Conservation (phyloP, 1,140 invertebrate species). For the Drosophila kanapiae region DNA sequence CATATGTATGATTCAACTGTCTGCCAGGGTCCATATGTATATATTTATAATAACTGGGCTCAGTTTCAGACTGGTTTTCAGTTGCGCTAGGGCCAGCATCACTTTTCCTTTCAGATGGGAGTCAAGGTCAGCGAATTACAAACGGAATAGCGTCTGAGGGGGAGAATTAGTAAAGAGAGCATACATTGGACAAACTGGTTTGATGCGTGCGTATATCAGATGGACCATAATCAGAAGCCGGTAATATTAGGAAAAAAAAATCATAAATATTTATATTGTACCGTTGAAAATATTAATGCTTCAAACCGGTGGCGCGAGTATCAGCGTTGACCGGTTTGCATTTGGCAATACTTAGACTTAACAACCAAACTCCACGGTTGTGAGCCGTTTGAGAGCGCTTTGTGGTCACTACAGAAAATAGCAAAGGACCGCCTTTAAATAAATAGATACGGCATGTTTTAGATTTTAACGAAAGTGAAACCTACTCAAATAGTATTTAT, state of each 20-base stretch:
- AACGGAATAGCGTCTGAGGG: not conserved
- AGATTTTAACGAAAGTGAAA: not conserved
- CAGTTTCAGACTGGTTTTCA: conserved; percentile 59
- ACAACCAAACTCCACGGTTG: not conserved
- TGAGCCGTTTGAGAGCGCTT: not conserved
- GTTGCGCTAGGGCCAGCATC: conserved; percentile 36
- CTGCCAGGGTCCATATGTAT: not conserved
- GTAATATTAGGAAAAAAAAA: conserved; percentile 60
- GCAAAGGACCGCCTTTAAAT: not conserved
- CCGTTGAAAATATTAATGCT: conserved; percentile 45
- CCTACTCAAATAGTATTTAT: not conserved
- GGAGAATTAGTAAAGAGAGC: conserved; percentile 33
- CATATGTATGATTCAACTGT: not conserved
- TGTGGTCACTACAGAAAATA: not conserved
- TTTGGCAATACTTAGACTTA: conserved; percentile 23
- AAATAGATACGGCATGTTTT: not conserved
- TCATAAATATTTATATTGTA: conserved; percentile 69
- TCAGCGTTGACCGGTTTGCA: conserved; percentile 50
- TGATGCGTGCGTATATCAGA: conserved; percentile 8
- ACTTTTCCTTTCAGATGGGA: conserved; percentile 78
- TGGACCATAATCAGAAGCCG: conserved; percentile 8
- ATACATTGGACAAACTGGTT: conserved; percentile 29
- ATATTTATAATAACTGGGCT: not conserved
- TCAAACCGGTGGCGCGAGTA: conserved; percentile 44
- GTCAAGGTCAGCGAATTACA: conserved; percentile 67